A percentile compares a stretch with the other conserved stretches of the same genome.
Conservation (phyloP, 2,888 invertebrate species). For the Rugalucina vietnamica region DNA sequence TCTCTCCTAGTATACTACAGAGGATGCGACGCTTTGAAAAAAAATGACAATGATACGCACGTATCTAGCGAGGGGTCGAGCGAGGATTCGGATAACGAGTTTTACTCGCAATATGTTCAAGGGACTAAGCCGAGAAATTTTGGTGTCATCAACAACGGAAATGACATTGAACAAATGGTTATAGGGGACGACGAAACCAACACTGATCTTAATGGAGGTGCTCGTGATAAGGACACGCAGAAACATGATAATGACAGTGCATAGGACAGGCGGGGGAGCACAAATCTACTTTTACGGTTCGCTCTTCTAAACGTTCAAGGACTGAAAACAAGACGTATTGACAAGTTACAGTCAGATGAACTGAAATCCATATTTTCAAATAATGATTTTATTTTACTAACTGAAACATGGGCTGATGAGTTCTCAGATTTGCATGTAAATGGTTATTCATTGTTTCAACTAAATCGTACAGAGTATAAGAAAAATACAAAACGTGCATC, state of each 20-base stretch:
- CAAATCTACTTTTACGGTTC: too few species aligned
- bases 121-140: background rate
- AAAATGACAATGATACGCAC: too few species aligned
- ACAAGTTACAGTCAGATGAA: background rate
- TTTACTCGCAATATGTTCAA: background rate
- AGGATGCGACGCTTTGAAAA: too few species aligned
- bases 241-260: too few species aligned
- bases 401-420: constrained; percentile 35
- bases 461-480: too few species aligned
- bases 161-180: background rate
- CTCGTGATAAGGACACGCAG: too few species aligned
- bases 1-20: background rate
- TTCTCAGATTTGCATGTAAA: background rate
- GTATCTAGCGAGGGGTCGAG: too few species aligned
- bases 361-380: constrained; percentile 1
- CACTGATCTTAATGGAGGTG: too few species aligned
- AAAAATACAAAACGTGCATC: background rate
- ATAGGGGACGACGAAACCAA: too few species aligned
- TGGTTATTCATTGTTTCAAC: too few species aligned
- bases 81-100: background rate
- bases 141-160: background rate
- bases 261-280: too few species aligned
- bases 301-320: background rate
- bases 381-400: constrained; percentile 17
- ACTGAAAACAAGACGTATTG: background rate